Percentiles rank a stretch among this genome's conserved stretches.
Conservation (phyloP, 2,888 invertebrate species). For the Griposia aprilina region DNA sequence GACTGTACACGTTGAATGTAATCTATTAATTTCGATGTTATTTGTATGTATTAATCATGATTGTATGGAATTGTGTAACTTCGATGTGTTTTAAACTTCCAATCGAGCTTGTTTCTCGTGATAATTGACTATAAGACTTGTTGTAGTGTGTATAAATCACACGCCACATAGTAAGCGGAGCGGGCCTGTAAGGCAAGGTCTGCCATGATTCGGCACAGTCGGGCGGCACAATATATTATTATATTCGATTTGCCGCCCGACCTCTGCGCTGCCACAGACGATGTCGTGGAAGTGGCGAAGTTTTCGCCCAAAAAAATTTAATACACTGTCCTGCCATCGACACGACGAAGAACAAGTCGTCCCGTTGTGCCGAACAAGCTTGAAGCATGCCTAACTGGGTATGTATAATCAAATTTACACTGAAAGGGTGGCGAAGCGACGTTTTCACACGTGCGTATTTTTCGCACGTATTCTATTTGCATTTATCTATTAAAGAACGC, state of each 20-base stretch:
- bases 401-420: neutral
- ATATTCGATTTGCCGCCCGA: neutral
- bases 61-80: conserved; percentile 8
- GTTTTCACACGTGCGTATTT: neutral
- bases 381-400: too few species aligned
- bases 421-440: neutral
- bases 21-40: neutral
- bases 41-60: conserved; percentile 17
- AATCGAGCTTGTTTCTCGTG: conserved; percentile 51
- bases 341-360: neutral
- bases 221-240: too few species aligned
- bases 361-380: neutral
- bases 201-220: neutral
- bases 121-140: conserved; percentile 23
- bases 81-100: conserved; percentile 8
- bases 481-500: neutral
- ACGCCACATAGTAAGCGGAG: neutral
- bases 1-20: conserved; percentile 4
- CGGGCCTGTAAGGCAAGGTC: neutral
- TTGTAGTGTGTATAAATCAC: neutral
- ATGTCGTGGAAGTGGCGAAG: neutral
- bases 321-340: too few species aligned
- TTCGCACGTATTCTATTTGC: conserved; percentile 3
- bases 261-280: neutral
- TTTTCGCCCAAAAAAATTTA: too few species aligned